Evolutionary conservation across 2,888 invertebrate species (phyloP).

Genomic region (Amorpha juglandis): DNA sequence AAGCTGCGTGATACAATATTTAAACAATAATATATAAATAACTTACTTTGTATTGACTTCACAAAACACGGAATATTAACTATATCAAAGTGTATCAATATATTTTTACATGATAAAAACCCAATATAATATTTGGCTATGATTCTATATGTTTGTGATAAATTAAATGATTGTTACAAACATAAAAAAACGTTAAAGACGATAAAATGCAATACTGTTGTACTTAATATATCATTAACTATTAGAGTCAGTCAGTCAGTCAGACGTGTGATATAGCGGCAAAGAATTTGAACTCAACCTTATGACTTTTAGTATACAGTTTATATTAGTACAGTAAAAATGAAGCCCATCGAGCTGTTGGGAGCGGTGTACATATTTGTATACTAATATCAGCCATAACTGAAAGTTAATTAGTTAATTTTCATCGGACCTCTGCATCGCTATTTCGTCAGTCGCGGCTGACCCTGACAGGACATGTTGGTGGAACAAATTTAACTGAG

Average conservation of each 20-base stretch:
- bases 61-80: not conserved
- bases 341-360: not conserved
- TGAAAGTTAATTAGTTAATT: too few species aligned
- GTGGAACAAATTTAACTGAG: too few species aligned
- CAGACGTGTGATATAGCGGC: not conserved
- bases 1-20: not conserved
- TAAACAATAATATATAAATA: not conserved
- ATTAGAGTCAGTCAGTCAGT: not conserved
- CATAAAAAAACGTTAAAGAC: not conserved
- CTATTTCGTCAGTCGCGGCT: too few species aligned
- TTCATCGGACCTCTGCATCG: too few species aligned
- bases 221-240: not conserved
- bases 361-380: too few species aligned
- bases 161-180: conserved; percentile 3
- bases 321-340: not conserved
- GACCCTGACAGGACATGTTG: too few species aligned
- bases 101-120: not conserved
- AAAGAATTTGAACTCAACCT: not conserved
- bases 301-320: not conserved
- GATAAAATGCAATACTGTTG: conserved; percentile 11
- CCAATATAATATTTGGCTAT: conserved; percentile 5
- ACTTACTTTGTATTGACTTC: not conserved
- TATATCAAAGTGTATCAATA: not conserved
- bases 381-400: too few species aligned
- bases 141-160: not conserved